A percentile compares a stretch with the other conserved stretches of the same genome.
Evolutionary conservation across 2,113 vertebrate species (phyloP).

Genomic region (Peromyscus polionotus): DNA sequence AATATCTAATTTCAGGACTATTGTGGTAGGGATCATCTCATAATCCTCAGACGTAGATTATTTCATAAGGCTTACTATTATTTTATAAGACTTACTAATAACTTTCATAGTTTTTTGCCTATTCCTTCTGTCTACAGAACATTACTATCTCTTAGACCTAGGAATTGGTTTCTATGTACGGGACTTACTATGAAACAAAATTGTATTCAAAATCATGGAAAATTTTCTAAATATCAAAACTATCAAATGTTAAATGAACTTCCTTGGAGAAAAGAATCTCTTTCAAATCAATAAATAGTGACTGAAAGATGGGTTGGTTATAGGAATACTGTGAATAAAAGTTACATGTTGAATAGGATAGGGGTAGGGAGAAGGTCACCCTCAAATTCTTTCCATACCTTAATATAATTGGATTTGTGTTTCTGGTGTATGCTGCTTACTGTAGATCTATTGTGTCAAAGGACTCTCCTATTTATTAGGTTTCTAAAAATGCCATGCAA

Average conservation of each 20-base stretch:
- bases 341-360: not conserved
- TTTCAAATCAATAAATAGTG: constrained; percentile 2
- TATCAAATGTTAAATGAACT: not conserved
- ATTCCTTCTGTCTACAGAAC: not conserved
- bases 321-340: not conserved
- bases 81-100: constrained; percentile 33
- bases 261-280: not conserved
- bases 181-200: not conserved
- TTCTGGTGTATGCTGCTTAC: not conserved
- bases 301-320: not conserved
- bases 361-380: not conserved
- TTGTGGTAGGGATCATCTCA: not conserved
- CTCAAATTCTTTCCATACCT: not conserved
- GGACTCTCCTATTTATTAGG: not conserved
- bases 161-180: not conserved
- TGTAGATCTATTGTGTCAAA: not conserved
- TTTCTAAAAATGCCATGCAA: not conserved
- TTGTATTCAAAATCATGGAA: not conserved
- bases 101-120: not conserved
- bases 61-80: constrained; percentile 23
- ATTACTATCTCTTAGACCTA: not conserved
- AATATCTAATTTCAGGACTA: not conserved
- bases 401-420: not conserved
- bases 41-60: not conserved
- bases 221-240: not conserved